phyloP scores from a whole-genome alignment of 2,797 vertebrate species.

The Macropodus opercularis region DNA sequence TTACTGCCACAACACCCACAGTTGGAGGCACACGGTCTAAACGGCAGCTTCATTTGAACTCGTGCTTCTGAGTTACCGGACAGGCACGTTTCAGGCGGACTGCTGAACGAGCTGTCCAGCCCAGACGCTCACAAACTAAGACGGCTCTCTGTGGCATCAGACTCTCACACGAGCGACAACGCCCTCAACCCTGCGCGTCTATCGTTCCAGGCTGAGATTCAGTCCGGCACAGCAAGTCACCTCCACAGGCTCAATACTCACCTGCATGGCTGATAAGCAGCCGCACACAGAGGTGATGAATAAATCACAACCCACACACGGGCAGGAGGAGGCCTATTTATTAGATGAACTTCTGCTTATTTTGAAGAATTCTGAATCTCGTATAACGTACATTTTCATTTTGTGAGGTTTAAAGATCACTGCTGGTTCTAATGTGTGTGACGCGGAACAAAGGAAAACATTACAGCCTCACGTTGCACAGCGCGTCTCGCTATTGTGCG shows the following conservation, averaged over 20 bases:
- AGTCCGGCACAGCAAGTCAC: conserved; percentile 51
- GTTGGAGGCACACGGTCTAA: conserved; percentile 17
- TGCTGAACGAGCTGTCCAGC: conserved; percentile 55
- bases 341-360: conserved; percentile 17
- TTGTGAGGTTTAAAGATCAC: conserved; percentile 12
- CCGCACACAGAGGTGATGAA: conserved; percentile 53
- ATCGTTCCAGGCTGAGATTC: conserved; percentile 62
- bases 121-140: too few species aligned
- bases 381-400: neutral
- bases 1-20: conserved; percentile 25
- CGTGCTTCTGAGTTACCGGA: conserved; percentile 42
- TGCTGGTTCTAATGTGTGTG: neutral
- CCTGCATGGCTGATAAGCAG: conserved; percentile 60
- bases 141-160: conserved; percentile 69
- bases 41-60: conserved; percentile 34
- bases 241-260: conserved; percentile 48
- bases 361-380: conserved; percentile 20
- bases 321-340: conserved; percentile 27
- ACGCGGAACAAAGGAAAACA: neutral
- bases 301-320: conserved; percentile 45
- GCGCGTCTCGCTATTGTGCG: neutral
- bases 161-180: conserved; percentile 61
- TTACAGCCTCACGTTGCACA: neutral
- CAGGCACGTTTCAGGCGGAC: conserved; percentile 10
- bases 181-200: conserved; percentile 35